Evolutionary conservation across 2,888 invertebrate species (phyloP).

Genomic region (Plagodis pulveraria): DNA sequence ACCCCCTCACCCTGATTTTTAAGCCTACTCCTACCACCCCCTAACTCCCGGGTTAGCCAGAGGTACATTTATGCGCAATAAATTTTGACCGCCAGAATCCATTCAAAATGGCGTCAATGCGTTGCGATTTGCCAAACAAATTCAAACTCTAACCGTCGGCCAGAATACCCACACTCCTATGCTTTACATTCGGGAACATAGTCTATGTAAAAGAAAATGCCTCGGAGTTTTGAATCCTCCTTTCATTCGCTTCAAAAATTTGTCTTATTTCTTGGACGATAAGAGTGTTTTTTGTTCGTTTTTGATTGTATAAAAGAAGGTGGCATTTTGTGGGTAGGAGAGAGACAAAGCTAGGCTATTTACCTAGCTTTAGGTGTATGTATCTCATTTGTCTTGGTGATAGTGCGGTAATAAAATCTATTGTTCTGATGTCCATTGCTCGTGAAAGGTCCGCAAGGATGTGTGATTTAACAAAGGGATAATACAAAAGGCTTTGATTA

Average conservation of each 20-base stretch:
- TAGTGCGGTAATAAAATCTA: slow-evolving; percentile 73
- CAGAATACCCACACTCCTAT: slow-evolving; percentile 39
- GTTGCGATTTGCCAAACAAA: slow-evolving; percentile 41
- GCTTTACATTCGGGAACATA: slow-evolving; percentile 45
- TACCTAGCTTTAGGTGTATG: slow-evolving; percentile 76
- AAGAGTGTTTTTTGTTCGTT: slow-evolving; percentile 52
- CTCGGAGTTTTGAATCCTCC: slow-evolving; percentile 68
- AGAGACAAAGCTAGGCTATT: slow-evolving; percentile 66
- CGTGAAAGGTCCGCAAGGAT: slow-evolving; percentile 33
- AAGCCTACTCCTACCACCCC: slow-evolving; percentile 80
- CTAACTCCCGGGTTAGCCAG: slow-evolving; percentile 83
- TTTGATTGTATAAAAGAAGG: slow-evolving; percentile 68
- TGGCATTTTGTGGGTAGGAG: slow-evolving; percentile 69
- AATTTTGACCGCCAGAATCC: slow-evolving; percentile 79
- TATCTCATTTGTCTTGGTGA: slow-evolving; percentile 81
- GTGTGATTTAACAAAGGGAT: slow-evolving; percentile 37
- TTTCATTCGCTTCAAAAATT: slow-evolving; percentile 65
- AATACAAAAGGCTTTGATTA: slow-evolving; percentile 34
- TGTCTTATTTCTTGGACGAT: slow-evolving; percentile 54
- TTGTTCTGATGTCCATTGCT: slow-evolving; percentile 51
- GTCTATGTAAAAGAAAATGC: slow-evolving; percentile 75
- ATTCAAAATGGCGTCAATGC: slow-evolving; percentile 70
- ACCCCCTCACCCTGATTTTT: slow-evolving; percentile 81
- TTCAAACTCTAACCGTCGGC: slow-evolving; percentile 40
- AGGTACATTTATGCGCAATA: slow-evolving; percentile 85